These are phyloP conservation scores for Ceriagrion tenellum DNA, from an alignment of 2,888 invertebrate species.

Conservation along the genomic window DNA sequence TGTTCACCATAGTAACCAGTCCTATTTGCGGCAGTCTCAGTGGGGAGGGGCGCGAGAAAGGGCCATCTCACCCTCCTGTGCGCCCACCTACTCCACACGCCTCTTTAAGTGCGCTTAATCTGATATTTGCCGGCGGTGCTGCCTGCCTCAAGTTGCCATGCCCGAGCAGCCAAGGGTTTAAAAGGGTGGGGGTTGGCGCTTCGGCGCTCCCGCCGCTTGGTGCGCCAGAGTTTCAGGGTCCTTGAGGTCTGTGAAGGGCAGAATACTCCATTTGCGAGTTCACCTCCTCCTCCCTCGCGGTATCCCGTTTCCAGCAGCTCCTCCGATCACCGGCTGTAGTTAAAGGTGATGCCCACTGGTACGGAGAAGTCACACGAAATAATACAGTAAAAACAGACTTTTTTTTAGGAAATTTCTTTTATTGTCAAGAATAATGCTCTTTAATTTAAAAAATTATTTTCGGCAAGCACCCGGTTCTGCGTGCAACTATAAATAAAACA, in stretches of 20 bases:
- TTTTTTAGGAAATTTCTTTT: too few species aligned
- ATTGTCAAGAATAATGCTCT: too few species aligned
- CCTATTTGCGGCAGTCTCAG: neutral
- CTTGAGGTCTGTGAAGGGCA: constrained; percentile 18
- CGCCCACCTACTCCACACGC: neutral
- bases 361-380: neutral
- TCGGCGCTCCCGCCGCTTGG: neutral
- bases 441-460: too few species aligned
- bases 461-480: too few species aligned
- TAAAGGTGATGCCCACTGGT: neutral
- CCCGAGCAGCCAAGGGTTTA: constrained; percentile 21
- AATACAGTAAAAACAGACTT: too few species aligned
- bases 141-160: neutral
- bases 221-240: constrained; percentile 26
- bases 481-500: too few species aligned
- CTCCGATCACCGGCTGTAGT: neutral
- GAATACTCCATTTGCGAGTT: neutral
- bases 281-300: neutral
- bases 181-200: neutral
- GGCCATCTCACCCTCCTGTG: neutral
- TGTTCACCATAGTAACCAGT: neutral
- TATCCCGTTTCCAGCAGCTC: neutral
- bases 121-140: constrained; percentile 38
- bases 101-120: constrained; percentile 48
- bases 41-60: neutral